Evolutionary conservation across 1,140 invertebrate genomes (phyloP).

Genomic region (Zaprionus capensis): DNA sequence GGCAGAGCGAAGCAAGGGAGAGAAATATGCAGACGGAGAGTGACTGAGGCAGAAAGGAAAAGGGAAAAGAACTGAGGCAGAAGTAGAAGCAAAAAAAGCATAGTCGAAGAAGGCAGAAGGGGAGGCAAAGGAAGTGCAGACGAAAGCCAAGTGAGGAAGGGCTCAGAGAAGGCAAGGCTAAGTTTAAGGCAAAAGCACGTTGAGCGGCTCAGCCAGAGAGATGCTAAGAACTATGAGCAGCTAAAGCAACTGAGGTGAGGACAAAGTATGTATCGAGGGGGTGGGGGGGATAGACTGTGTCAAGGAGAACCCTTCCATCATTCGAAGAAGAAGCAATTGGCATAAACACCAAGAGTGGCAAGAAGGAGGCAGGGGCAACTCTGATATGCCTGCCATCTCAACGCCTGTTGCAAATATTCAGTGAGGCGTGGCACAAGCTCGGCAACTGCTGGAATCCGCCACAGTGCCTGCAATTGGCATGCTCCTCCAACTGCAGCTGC

Average conservation of each 20-base stretch:
- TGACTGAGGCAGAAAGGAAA: too few relatives aligned
- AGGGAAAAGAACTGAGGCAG: neutral
- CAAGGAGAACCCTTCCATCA: neutral
- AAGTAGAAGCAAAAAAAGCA: neutral
- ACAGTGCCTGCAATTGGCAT: conserved; percentile 29
- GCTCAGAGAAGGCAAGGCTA: neutral
- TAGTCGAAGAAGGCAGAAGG: neutral
- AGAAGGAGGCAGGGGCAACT: neutral
- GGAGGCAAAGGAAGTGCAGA: too few relatives aligned
- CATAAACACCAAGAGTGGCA: neutral
- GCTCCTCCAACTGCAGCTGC: conserved; percentile 1
- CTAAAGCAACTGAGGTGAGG: neutral
- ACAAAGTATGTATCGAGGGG: neutral
- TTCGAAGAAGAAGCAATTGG: neutral
- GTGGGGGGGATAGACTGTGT: neutral
- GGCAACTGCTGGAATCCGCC: neutral
- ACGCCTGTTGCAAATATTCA: conserved; percentile 22
- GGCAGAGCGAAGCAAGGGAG: neutral
- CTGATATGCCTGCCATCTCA: neutral
- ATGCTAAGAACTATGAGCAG: neutral
- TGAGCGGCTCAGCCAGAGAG: neutral
- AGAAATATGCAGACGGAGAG: too few relatives aligned
- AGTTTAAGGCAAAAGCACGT: neutral
- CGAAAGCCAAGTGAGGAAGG: neutral
- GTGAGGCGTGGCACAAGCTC: conserved; percentile 30